Evolutionary conservation across 2,113 vertebrate species (phyloP).

Genomic region (Brachypodius melanocephalos): DNA sequence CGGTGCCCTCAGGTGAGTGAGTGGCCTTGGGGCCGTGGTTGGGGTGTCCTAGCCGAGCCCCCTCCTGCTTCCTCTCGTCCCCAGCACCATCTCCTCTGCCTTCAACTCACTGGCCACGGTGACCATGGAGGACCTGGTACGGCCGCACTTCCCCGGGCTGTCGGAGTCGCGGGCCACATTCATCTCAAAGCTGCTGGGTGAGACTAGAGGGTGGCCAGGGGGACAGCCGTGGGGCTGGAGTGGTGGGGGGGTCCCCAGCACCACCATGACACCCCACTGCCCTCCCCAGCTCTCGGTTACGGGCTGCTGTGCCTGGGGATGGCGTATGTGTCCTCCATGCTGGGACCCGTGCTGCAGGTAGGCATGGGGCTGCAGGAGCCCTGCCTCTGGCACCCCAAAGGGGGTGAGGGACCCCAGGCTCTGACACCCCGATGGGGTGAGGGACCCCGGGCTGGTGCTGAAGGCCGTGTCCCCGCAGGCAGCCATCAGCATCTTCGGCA

Average conservation of each 20-base stretch:
- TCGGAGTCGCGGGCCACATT: slow-evolving; percentile 82
- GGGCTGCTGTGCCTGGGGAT: slow-evolving; percentile 94
- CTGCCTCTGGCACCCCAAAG: not conserved
- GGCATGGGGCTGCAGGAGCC: accelerated
- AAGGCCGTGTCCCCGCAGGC: slow-evolving; percentile 70
- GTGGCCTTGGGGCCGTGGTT: accelerated
- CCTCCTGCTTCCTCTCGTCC: not conserved
- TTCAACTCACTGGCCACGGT: slow-evolving; percentile 96
- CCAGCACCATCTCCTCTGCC: slow-evolving; percentile 94
- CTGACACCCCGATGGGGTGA: not conserved
- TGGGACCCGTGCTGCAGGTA: slow-evolving; percentile 86
- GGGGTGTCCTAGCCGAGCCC: accelerated
- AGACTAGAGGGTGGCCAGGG: not conserved
- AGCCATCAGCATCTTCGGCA: slow-evolving; percentile 96
- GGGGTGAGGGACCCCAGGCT: accelerated
- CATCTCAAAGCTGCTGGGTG: slow-evolving; percentile 89
- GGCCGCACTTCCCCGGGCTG: slow-evolving; percentile 82
- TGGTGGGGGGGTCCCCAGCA: too few species aligned
- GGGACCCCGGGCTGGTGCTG: not conserved
- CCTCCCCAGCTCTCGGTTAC: slow-evolving; percentile 81
- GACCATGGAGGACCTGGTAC: slow-evolving; percentile 94
- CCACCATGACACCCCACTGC: accelerated
- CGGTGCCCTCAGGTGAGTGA: slow-evolving; percentile 88
- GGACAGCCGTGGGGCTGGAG: accelerated
- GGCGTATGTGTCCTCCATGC: slow-evolving; percentile 90